Evolutionary conservation across 2,797 vertebrate species (phyloP).

Genomic region (Margarornis squamiger): DNA sequence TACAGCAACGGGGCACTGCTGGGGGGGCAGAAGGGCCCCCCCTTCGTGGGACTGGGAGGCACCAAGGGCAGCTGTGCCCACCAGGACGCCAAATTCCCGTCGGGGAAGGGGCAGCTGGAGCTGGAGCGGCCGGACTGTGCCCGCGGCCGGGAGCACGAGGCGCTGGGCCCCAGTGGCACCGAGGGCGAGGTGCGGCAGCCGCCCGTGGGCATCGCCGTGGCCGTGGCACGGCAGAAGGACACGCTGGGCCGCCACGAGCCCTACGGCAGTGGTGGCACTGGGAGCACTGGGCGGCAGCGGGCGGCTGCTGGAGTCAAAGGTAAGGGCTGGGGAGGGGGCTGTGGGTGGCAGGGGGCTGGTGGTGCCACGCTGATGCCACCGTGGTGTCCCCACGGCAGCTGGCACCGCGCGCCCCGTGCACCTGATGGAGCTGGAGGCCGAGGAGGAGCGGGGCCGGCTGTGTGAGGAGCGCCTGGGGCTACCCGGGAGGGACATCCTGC

Average conservation of each 20-base stretch:
- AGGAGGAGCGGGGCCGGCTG: slow-evolving; percentile 88
- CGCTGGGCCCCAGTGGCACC: slow-evolving; percentile 67
- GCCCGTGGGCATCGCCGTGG: slow-evolving; percentile 93
- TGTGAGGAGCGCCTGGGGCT: slow-evolving; percentile 89
- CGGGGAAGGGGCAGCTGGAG: slow-evolving; percentile 82
- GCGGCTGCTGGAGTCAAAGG: slow-evolving; percentile 72
- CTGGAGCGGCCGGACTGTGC: slow-evolving; percentile 87
- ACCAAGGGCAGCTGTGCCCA: slow-evolving; percentile 90
- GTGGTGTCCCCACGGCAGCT: background rate
- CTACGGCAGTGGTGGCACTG: slow-evolving; percentile 69
- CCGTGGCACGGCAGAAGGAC: slow-evolving; percentile 92
- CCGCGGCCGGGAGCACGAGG: slow-evolving; percentile 82
- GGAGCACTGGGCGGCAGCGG: slow-evolving; percentile 78
- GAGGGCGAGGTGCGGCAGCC: slow-evolving; percentile 94
- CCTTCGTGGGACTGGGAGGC: slow-evolving; percentile 86
- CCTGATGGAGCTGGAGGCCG: slow-evolving; percentile 82
- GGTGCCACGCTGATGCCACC: background rate
- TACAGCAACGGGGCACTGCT: slow-evolving; percentile 92
- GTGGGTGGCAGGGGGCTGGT: fast-evolving
- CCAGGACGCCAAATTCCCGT: slow-evolving; percentile 82
- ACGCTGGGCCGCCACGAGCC: slow-evolving; percentile 80
- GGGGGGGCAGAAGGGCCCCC: slow-evolving; percentile 88
- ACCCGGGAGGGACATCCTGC: slow-evolving; percentile 85
- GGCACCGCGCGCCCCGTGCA: slow-evolving; percentile 81
- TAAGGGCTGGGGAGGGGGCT: background rate